Conservation (phyloP, 2,113 vertebrate genomes). For the Burhinus bistriatus region DNA sequence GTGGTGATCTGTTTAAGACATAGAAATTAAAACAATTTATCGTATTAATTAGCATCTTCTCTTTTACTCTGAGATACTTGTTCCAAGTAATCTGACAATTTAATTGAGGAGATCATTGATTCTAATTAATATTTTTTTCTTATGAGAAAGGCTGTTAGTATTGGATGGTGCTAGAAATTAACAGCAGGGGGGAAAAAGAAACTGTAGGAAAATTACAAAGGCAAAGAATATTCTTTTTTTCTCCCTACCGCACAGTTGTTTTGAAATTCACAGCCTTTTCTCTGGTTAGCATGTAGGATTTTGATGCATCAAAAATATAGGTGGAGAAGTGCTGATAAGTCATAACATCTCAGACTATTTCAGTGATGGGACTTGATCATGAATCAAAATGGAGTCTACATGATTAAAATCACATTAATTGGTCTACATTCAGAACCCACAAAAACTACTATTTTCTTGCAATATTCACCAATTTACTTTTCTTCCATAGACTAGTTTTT, state of each 20-base stretch:
- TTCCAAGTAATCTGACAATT: not conserved
- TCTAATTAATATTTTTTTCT: slow-evolving; percentile 41
- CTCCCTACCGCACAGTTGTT: not conserved
- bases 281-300: not conserved
- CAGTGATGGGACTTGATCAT: not conserved
- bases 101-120: slow-evolving; percentile 26
- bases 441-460: not conserved
- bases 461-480: not conserved
- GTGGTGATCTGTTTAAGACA: not conserved
- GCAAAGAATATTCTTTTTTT: not conserved
- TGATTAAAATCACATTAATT: not conserved
- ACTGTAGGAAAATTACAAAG: not conserved
- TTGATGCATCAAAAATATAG: not conserved
- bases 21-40: slow-evolving; percentile 16
- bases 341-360: not conserved
- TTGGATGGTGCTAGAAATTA: not conserved
- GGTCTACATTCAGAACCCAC: not conserved
- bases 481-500: not conserved
- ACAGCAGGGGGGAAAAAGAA: not conserved
- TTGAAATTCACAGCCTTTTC: not conserved
- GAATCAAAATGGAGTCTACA: not conserved
- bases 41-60: slow-evolving; percentile 9
- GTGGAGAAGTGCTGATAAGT: not conserved
- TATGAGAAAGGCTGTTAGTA: not conserved
- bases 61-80: not conserved